Evolutionary conservation across 1,140 invertebrate genomes (phyloP), one percentile per base, ranked within the genome.

Genomic region (Drosophila trapezifrons): DNA sequence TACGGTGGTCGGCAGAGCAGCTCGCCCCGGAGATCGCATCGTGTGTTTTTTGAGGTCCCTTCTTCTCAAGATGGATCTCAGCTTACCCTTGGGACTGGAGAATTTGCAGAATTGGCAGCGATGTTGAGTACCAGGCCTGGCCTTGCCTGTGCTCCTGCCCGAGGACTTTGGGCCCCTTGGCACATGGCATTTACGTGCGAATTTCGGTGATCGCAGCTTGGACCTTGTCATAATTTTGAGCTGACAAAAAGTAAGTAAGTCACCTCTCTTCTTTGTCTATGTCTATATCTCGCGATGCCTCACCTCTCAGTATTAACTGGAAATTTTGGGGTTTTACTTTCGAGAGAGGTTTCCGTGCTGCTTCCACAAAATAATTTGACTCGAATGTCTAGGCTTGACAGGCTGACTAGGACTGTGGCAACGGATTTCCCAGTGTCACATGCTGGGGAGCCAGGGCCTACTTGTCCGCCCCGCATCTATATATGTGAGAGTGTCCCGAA

Each of bases 161-260:
- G n/a, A 3, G 2, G 18, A 8, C 20, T 13, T 22, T 6, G 2
- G 15, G 2, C 1, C 5, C 1, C 4, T 58, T 12, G 7, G 17
- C 7, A 4, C 29, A 10, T 10, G 8, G 29, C 9, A 32, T 32
- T 22, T 32, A 8, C 1, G 20, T 7, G 10, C 15, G 0, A n/a
- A 8, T n/a, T 32, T 47, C 9, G 32, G 22, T n/a, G 32, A 17
- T 8, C 12, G 35, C 43, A 51, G 17, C 37, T 65, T 71, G 38
- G 66, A 27, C 12, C 54, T 71, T 0, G 22, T 2, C 66, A 52
- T 73, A n/a, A 46, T 52, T 57, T 58, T 7, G 32, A 13, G 6
- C 2, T 32, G 8, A 29, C 27, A 29, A 29, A 29, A 29, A 29
- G 9, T 8, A 9, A 29, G 0, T 25, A 25, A 25, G 22, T 25